A percentile compares a stretch with the other conserved stretches of the same genome.
phyloP scores from a whole-genome alignment of 1,140 invertebrate species.

The Sinonovacula constricta region DNA sequence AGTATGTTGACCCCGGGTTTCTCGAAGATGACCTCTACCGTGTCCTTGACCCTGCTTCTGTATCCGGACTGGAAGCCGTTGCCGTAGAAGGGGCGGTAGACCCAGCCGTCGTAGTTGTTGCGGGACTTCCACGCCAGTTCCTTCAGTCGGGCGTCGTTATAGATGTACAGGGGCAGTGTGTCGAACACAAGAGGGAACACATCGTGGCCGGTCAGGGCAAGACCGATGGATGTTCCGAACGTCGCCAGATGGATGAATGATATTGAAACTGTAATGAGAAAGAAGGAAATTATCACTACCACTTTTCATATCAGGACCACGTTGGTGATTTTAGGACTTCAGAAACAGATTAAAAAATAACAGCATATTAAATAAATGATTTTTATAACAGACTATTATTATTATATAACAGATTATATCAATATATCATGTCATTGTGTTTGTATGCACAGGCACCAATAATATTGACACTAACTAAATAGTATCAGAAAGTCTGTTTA shows the following conservation, averaged over 20 bases:
- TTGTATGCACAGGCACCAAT: too few species aligned
- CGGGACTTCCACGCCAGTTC: conserved; percentile 46
- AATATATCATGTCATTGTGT: too few species aligned
- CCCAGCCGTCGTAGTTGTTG: neutral
- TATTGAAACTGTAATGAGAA: conserved; percentile 30
- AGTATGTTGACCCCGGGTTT: conserved; percentile 33
- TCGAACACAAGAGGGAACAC: conserved; percentile 56
- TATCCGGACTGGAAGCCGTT: conserved; percentile 15
- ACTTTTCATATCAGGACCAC: too few species aligned
- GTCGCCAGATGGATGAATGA: conserved; percentile 9
- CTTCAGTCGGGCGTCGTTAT: conserved; percentile 39
- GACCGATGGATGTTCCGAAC: conserved; percentile 56
- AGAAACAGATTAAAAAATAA: too few species aligned
- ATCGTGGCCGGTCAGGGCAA: conserved; percentile 50
- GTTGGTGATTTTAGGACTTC: too few species aligned
- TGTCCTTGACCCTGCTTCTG: conserved; percentile 25
- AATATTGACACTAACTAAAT: too few species aligned
- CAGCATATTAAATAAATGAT: too few species aligned
- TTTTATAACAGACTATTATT: too few species aligned
- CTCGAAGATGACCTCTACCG: conserved; percentile 39
- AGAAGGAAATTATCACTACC: too few species aligned
- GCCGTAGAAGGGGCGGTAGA: conserved; percentile 32
- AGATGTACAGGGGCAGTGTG: conserved; percentile 50
- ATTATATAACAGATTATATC: too few species aligned
- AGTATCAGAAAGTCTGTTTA: too few species aligned